A percentile compares a stretch with the other conserved stretches of the same genome.
These are phyloP conservation scores for Hyphantria cunea DNA, from an alignment of 1,140 invertebrate species.

Conservation along the genomic window DNA sequence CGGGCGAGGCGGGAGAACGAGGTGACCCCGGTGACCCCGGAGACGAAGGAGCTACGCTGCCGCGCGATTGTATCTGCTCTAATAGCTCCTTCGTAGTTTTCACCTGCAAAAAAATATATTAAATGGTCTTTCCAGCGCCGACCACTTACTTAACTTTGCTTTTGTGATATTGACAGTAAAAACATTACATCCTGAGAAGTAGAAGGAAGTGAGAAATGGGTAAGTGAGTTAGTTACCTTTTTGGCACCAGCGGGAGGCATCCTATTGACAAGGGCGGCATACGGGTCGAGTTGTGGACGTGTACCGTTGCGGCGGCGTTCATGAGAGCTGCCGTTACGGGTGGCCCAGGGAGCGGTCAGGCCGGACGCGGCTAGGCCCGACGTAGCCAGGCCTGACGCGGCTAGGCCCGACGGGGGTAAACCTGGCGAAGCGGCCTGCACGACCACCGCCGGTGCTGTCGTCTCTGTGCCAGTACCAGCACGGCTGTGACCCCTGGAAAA, in stretches of 20 bases:
- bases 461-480: conserved; percentile 57
- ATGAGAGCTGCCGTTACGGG: conserved; percentile 51
- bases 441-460: conserved; percentile 33
- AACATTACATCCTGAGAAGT: too few relatives aligned
- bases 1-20: conserved; percentile 57
- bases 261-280: conserved; percentile 59
- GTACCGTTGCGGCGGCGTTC: conserved; percentile 57
- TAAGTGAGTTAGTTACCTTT: conserved; percentile 52
- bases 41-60: conserved; percentile 45
- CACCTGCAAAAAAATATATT: conserved; percentile 44
- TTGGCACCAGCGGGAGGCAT: conserved; percentile 65
- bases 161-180: too few relatives aligned
- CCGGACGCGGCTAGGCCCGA: conserved; percentile 5
- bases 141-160: too few relatives aligned
- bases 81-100: conserved; percentile 76
- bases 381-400: not conserved
- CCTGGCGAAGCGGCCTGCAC: conserved; percentile 5
- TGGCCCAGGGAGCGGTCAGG: conserved; percentile 35
- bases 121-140: too few relatives aligned
- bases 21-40: conserved; percentile 43
- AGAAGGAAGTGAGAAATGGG: too few relatives aligned
- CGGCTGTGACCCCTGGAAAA: conserved; percentile 61
- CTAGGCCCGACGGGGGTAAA: not conserved
- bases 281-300: conserved; percentile 47
- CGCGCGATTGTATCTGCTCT: conserved; percentile 75